Evolutionary conservation across 2,888 invertebrate species (phyloP), one percentile per base, ranked within the genome.

Genomic region (Saturnia japonica): DNA sequence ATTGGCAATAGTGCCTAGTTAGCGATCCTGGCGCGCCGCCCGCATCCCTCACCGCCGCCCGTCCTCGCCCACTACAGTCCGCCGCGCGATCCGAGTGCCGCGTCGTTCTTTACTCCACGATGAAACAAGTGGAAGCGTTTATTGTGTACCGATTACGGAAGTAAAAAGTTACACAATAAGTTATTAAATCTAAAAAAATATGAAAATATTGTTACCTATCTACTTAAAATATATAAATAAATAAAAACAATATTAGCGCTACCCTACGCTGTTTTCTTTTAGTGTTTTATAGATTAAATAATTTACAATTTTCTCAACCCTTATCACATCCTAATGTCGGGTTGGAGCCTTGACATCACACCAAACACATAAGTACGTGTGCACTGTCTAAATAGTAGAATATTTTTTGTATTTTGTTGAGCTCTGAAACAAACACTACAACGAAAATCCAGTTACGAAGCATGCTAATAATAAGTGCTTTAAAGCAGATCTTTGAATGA

Each of bases 1-100:
- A 94, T 94, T 93, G 92, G 89, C 90, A 91, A 94, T 94, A 93
- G 89, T 93, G 93, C 91, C 89, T 92, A 91, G 93, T 91, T 93
- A 91, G 93, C 93, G 87, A 88, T 88, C 86, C 85, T 82, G 75
- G 79, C 80, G 74, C 80, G 74, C 79, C 80, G 74, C 85, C 77
- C 79, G 76, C 78, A 70, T 76, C 76, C 74, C 82, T 72, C 80
- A 71, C 77, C 75, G 67, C 76, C 43, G 76, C 76, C 71, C 77
- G 57, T 77, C 73, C 78, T 78, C 78, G 74, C 78, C 76, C 77
- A 72, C n/a, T 40, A 19, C 40, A 64, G 68, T 76, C 79, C 78
- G 72, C 79, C 82, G 83, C 82, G 80, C 78, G 80, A 80, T 80
- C 77, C 54, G 40, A 47, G 60, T 42, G 57, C 51, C 67, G 54